Evolutionary conservation across 2,888 invertebrate genomes (phyloP).

Genomic region (Lacanobia wlatinum): DNA sequence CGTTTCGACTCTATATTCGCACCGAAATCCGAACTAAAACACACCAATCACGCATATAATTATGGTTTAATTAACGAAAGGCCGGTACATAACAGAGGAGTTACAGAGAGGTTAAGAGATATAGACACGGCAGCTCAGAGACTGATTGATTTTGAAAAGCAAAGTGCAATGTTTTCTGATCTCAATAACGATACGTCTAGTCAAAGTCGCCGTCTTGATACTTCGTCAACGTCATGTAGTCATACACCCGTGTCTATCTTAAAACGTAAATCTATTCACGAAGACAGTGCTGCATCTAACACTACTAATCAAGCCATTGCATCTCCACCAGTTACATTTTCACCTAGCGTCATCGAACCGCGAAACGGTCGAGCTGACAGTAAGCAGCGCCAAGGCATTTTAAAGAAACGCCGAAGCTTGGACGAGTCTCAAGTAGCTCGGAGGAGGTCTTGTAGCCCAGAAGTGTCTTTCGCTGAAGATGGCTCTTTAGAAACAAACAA

Average conservation of each 20-base stretch:
- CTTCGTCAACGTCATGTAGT: constrained; percentile 80
- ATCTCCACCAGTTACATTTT: constrained; percentile 95
- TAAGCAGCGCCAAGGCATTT: constrained; percentile 93
- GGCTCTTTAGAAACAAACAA: constrained; percentile 90
- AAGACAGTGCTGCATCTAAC: constrained; percentile 87
- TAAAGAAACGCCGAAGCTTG: constrained; percentile 95
- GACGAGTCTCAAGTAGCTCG: constrained; percentile 94
- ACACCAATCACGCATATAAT: constrained; percentile 81
- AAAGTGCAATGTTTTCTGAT: constrained; percentile 90
- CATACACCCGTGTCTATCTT: constrained; percentile 92
- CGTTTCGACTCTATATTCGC: constrained; percentile 82
- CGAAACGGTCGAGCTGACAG: constrained; percentile 89
- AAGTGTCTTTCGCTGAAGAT: constrained; percentile 91
- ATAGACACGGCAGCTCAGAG: constrained; percentile 90
- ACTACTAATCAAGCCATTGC: constrained; percentile 89
- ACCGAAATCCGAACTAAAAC: constrained; percentile 81
- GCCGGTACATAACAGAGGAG: constrained; percentile 81
- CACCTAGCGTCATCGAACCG: constrained; percentile 93
- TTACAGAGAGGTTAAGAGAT: constrained; percentile 87
- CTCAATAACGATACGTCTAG: constrained; percentile 89
- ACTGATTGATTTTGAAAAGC: constrained; percentile 90
- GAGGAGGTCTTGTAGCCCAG: constrained; percentile 93
- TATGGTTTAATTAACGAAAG: constrained; percentile 81
- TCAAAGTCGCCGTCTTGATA: constrained; percentile 88
- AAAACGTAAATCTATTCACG: constrained; percentile 92